Evolutionary conservation across 2,113 vertebrate genomes (phyloP).

Genomic region (Oreochromis spilurus): DNA sequence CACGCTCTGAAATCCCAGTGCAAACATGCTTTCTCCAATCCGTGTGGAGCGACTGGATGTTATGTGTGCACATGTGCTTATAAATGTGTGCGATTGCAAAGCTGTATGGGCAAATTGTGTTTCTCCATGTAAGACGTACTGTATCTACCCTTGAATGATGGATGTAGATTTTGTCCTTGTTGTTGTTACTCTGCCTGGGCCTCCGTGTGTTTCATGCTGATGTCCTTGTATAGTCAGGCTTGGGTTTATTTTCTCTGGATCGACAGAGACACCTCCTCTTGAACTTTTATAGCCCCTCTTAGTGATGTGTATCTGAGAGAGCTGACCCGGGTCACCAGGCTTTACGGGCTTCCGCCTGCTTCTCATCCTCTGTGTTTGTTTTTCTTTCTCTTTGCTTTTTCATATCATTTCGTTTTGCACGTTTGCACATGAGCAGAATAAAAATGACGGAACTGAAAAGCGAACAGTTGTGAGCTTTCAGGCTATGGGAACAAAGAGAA

Average conservation of each 20-base stretch:
- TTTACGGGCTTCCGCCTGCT: constrained; percentile 72
- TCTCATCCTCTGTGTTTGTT: constrained; percentile 64
- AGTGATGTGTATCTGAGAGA: constrained; percentile 71
- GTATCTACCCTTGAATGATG: constrained; percentile 62
- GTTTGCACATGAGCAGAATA: constrained; percentile 51
- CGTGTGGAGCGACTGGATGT: constrained; percentile 8
- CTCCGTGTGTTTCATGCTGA: constrained; percentile 62
- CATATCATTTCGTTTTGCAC: constrained; percentile 53
- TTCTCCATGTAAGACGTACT: constrained; percentile 32
- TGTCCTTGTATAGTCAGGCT: constrained; percentile 69
- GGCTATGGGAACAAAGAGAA: neutral
- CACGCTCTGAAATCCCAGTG: constrained; percentile 14
- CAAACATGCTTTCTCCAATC: constrained; percentile 25
- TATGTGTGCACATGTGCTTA: neutral
- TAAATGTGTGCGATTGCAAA: constrained; percentile 14
- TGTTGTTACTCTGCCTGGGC: constrained; percentile 53
- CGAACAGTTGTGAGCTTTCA: neutral
- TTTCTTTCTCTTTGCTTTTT: constrained; percentile 48
- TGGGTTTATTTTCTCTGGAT: constrained; percentile 72
- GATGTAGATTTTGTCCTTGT: constrained; percentile 67
- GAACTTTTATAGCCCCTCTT: constrained; percentile 72
- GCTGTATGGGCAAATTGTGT: constrained; percentile 35
- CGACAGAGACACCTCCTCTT: constrained; percentile 73
- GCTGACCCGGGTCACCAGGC: constrained; percentile 66
- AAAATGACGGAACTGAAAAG: constrained; percentile 25